Evolutionary conservation across 2,797 vertebrate species (phyloP).

Genomic region (Artibeus jamaicensis): DNA sequence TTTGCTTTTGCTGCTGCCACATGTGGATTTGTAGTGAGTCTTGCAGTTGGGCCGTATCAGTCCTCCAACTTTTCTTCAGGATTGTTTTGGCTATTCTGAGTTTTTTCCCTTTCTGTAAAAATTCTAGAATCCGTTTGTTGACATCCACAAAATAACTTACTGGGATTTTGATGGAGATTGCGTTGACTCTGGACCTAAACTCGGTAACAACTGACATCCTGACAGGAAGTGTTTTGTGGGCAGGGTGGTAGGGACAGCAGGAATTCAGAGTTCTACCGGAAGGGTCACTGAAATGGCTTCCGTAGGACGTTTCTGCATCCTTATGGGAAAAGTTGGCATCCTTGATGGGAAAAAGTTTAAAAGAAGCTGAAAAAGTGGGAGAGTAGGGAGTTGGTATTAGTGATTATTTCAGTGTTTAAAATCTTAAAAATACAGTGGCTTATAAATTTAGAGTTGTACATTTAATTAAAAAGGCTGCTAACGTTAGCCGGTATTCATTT

Average conservation of each 20-base stretch:
- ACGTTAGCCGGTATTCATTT: not conserved
- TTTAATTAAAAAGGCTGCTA: conserved; percentile 8
- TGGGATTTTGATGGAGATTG: not conserved
- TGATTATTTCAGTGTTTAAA: not conserved
- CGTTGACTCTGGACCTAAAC: not conserved
- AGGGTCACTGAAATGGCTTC: not conserved
- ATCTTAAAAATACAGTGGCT: not conserved
- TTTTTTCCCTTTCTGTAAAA: not conserved
- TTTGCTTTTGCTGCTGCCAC: not conserved
- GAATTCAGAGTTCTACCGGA: not conserved
- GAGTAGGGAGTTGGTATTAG: not conserved
- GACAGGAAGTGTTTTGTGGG: conserved; percentile 1
- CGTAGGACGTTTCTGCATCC: not conserved
- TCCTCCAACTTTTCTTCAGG: not conserved
- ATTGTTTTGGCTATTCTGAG: not conserved
- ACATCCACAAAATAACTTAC: not conserved
- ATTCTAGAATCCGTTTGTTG: not conserved
- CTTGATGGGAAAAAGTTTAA: not conserved
- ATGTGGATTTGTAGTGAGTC: not conserved
- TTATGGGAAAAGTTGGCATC: not conserved
- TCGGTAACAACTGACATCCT: not conserved
- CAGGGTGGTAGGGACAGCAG: not conserved
- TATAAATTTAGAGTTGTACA: not conserved
- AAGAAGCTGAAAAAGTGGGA: conserved; percentile 30
- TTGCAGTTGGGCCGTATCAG: not conserved